phyloP scores from a whole-genome alignment of 2,113 vertebrate species.

The Hipposideros armiger region DNA sequence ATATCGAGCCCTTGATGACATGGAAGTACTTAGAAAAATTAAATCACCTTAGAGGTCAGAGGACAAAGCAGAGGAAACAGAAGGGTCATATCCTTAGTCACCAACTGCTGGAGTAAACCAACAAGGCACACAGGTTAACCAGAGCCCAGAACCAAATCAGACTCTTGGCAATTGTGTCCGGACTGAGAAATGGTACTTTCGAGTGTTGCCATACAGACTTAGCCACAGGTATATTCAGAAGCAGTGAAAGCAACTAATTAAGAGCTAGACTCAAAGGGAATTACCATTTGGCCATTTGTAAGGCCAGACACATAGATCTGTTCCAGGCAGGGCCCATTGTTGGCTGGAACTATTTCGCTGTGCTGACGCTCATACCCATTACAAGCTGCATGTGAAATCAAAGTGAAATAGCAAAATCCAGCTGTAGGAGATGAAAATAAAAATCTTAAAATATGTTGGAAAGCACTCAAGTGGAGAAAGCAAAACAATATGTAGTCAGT shows the following conservation, averaged over 20 bases:
- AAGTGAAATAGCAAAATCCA: constrained; percentile 75
- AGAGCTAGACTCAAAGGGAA: constrained; percentile 47
- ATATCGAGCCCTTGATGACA: constrained; percentile 62
- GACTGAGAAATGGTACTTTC: constrained; percentile 26
- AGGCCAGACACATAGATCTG: constrained; percentile 22
- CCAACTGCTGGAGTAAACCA: constrained; percentile 35
- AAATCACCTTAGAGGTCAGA: constrained; percentile 61
- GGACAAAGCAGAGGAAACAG: constrained; percentile 48
- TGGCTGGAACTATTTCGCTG: neutral
- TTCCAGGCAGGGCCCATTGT: constrained; percentile 16
- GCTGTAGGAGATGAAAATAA: constrained; percentile 75
- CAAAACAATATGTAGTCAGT: constrained; percentile 67
- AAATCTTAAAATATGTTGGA: constrained; percentile 67
- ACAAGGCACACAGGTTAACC: constrained; percentile 64
- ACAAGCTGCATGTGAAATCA: constrained; percentile 62
- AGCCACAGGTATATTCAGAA: constrained; percentile 52
- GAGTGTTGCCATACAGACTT: constrained; percentile 21
- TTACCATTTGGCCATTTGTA: constrained; percentile 46
- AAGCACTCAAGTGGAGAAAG: constrained; percentile 60
- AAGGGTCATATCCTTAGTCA: constrained; percentile 61
- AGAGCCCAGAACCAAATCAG: constrained; percentile 58
- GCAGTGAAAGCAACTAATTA: constrained; percentile 44
- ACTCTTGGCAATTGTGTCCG: constrained; percentile 58
- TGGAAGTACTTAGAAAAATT: constrained; percentile 51
- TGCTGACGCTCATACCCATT: constrained; percentile 63